These are phyloP conservation scores for Agriotes lineatus DNA, from an alignment of 2,888 invertebrate species.

Conservation along the genomic window DNA sequence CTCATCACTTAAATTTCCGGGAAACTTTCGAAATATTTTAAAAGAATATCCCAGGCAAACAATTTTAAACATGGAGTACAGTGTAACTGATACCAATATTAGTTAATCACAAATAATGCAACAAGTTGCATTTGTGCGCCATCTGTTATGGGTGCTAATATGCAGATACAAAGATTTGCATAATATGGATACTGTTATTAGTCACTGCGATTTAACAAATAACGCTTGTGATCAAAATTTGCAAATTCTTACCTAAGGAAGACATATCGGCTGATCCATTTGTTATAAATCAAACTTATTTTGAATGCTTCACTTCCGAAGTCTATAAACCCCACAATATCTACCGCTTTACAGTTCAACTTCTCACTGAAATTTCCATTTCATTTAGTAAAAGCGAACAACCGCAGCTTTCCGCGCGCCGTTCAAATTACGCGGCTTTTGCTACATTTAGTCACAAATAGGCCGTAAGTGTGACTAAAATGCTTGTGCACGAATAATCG, in stretches of 20 bases:
- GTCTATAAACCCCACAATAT: slow-evolving; percentile 15
- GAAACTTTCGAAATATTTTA: too few relatives aligned
- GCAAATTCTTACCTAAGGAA: slow-evolving; percentile 61
- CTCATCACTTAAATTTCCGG: too few relatives aligned
- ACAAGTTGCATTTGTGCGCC: slow-evolving; percentile 17
- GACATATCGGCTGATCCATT: slow-evolving; percentile 64
- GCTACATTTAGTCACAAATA: slow-evolving; percentile 6
- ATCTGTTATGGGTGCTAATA: slow-evolving; percentile 5
- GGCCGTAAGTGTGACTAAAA: not conserved
- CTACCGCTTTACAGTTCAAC: not conserved
- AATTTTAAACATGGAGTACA: too few relatives aligned
- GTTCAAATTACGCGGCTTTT: slow-evolving; percentile 3
- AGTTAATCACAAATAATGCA: not conserved
- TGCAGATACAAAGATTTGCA: too few relatives aligned
- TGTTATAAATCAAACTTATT: slow-evolving; percentile 26
- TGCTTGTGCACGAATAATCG: not conserved
- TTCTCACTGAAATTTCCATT: not conserved
- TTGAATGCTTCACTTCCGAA: slow-evolving; percentile 19
- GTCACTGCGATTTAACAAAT: too few relatives aligned
- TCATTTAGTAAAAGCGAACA: not conserved
- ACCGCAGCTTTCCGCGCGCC: not conserved
- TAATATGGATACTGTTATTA: too few relatives aligned
- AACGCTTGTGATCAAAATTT: not conserved
- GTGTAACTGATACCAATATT: too few relatives aligned
- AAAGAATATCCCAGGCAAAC: too few relatives aligned